Evolutionary conservation across 2,888 invertebrate species (phyloP).

Genomic region (Seira musarum): DNA sequence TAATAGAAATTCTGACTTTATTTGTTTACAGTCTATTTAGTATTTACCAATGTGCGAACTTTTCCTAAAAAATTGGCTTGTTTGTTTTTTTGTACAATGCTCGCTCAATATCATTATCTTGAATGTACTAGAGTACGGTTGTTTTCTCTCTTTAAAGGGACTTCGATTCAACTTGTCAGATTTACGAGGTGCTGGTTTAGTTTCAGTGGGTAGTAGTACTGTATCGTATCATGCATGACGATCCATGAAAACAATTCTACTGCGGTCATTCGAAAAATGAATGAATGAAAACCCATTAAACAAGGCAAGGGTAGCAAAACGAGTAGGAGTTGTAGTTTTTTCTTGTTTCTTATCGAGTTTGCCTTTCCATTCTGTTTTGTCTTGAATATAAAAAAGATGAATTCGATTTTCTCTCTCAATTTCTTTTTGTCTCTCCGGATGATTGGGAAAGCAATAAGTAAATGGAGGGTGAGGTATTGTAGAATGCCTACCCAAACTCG

Average conservation of each 20-base stretch:
- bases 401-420: too few species aligned
- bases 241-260: background rate
- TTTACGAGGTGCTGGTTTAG: slow-evolving; percentile 43
- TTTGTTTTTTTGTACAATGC: background rate
- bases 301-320: background rate
- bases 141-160: background rate
- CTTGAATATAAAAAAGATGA: slow-evolving; percentile 19
- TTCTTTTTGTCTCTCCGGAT: too few species aligned
- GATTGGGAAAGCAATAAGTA: slow-evolving; percentile 40
- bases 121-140: background rate
- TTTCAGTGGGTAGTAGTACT: too few species aligned
- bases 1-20: too few species aligned
- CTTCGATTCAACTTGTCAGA: slow-evolving; percentile 49
- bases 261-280: slow-evolving; percentile 3
- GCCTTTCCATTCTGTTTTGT: slow-evolving; percentile 8
- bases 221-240: background rate
- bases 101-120: background rate
- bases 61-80: background rate
- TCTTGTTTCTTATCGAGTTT: background rate
- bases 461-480: too few species aligned
- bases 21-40: background rate
- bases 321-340: background rate
- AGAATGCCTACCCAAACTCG: background rate
- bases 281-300: slow-evolving; percentile 16
- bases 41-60: background rate